Conservation (phyloP, 2,888 invertebrate genomes). For the Dexiosoma caninum region DNA sequence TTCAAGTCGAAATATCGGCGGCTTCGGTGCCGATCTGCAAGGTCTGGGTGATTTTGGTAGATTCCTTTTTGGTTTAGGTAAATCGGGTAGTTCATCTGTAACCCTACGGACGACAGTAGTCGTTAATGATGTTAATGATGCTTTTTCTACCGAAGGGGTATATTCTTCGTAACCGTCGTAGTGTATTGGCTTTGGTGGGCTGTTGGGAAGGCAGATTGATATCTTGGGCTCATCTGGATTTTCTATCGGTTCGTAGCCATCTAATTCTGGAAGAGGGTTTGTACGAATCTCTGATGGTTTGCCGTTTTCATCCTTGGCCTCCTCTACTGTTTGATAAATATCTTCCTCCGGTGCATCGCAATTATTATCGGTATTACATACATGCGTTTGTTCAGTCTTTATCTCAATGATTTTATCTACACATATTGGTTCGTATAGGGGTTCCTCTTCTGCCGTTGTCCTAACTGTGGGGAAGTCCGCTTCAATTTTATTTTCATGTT, state of each 20-base stretch:
- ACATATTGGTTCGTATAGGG: slow-evolving; percentile 72
- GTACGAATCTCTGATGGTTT: not conserved
- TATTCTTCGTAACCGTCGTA: slow-evolving; percentile 76
- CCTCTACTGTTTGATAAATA: slow-evolving; percentile 75
- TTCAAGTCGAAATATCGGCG: slow-evolving; percentile 54
- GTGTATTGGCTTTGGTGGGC: not conserved
- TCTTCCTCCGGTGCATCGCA: slow-evolving; percentile 65
- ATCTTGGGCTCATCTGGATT: slow-evolving; percentile 4
- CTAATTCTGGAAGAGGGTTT: slow-evolving; percentile 12
- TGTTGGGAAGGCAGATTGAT: not conserved
- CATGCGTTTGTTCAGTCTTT: slow-evolving; percentile 68
- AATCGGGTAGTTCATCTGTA: slow-evolving; percentile 71
- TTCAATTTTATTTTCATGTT: not conserved
- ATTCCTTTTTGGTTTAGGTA: slow-evolving; percentile 75
- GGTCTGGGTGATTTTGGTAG: slow-evolving; percentile 68
- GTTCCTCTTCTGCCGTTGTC: slow-evolving; percentile 15
- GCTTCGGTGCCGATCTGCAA: slow-evolving; percentile 66
- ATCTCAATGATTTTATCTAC: slow-evolving; percentile 43
- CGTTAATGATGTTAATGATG: slow-evolving; percentile 28
- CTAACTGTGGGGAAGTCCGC: too few species aligned
- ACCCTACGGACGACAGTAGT: slow-evolving; percentile 70
- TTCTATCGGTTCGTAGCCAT: slow-evolving; percentile 44
- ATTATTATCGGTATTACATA: not conserved
- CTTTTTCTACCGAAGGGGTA: slow-evolving; percentile 65
- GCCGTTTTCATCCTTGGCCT: slow-evolving; percentile 63